phyloP scores from a whole-genome alignment of 2,113 vertebrate species.

The Capreolus pygargus region DNA sequence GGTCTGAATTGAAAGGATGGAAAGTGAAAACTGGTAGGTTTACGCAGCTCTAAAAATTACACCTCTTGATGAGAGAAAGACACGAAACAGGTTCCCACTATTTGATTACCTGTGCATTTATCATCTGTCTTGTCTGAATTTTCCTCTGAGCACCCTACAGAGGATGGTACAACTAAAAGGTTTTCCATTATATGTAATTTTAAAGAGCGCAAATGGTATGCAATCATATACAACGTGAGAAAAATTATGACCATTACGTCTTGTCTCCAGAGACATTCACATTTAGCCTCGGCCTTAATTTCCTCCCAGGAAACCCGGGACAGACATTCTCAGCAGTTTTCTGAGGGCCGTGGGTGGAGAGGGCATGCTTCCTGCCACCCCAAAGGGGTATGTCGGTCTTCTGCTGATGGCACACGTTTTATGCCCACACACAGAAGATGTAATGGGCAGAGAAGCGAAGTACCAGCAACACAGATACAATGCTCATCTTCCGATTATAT shows the following conservation, averaged over 20 bases:
- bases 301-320: neutral
- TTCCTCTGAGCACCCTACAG: neutral
- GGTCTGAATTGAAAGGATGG: neutral
- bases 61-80: neutral
- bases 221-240: neutral
- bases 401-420: rapidly evolving
- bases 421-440: neutral
- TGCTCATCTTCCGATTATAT: neutral
- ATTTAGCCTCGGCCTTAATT: conserved; percentile 1
- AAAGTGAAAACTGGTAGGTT: conserved; percentile 37
- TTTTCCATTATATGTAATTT: conserved; percentile 51
- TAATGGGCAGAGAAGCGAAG: neutral
- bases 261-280: conserved; percentile 24
- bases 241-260: conserved; percentile 27
- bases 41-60: neutral
- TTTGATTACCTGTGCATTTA: neutral
- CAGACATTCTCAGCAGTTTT: too few species aligned
- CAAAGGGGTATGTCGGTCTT: rapidly evolving
- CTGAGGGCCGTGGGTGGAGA: neutral
- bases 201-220: conserved; percentile 36
- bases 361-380: too few species aligned
- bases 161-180: neutral
- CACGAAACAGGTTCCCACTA: neutral
- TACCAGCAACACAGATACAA: neutral
- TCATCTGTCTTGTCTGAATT: neutral